A percentile compares a stretch with the other conserved stretches of the same genome.
phyloP scores from a whole-genome alignment of 2,888 invertebrate genomes.

The Chymomyza fuscimana region DNA sequence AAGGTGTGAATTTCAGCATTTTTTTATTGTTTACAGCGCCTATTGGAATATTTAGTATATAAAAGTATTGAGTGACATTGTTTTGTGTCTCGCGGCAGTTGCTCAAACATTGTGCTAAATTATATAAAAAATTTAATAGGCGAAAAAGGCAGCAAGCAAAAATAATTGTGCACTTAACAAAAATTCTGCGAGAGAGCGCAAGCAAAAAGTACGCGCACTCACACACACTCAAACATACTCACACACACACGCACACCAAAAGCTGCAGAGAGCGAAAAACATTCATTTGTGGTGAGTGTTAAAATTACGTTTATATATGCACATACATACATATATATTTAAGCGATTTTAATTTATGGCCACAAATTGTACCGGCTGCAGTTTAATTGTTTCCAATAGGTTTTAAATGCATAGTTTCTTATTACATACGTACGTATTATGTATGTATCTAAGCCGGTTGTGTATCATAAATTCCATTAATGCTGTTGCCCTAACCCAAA shows the following conservation, averaged over 20 bases:
- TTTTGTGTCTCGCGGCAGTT: conserved; percentile 24
- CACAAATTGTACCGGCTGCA: background rate
- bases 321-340: conserved; percentile 16
- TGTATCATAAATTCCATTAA: background rate
- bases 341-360: conserved; percentile 35
- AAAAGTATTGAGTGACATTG: conserved; percentile 21
- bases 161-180: conserved; percentile 50
- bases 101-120: conserved; percentile 35
- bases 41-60: conserved; percentile 18
- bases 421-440: background rate
- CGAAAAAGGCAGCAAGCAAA: conserved; percentile 30
- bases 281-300: conserved; percentile 60
- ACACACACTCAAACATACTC: conserved; percentile 5
- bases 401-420: background rate
- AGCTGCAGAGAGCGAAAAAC: conserved; percentile 55
- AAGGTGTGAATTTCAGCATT: conserved; percentile 55
- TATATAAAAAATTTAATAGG: conserved; percentile 44
- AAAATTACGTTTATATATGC: conserved; percentile 7
- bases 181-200: conserved; percentile 45
- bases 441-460: background rate
- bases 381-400: background rate
- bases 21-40: conserved; percentile 23
- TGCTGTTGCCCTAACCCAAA: background rate
- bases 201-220: conserved; percentile 11
- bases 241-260: background rate